Base-by-base conservation (phyloP, 2,888 invertebrate genomes). In the Oscheius sp. region DNA sequence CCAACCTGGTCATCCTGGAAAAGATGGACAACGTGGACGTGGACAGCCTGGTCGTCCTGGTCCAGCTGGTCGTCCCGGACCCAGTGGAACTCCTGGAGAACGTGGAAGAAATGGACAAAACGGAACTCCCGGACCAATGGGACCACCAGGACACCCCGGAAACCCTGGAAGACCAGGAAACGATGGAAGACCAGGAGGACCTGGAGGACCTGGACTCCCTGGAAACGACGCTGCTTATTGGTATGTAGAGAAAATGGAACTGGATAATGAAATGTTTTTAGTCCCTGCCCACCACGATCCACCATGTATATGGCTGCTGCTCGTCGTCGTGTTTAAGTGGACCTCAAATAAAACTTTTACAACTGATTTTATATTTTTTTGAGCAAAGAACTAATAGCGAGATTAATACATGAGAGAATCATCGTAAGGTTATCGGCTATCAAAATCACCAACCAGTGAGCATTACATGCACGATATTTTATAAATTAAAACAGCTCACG, bases 141-240 rank as follows among this genome's bases (percentile, higher is more conserved):
- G 77, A 70, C 75, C 77, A 56, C 72, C 75, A 36, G 77, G 78
- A 71, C 38, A 57, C 44, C 72, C 72, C 44, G 77, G 77, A 73
- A 73, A 72, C 8, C 73, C 75, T 63, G 77, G 75, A 71, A 62
- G 57, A n/a, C 68, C 72, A 20, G n/a, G n/a, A n/a, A n/a, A n/a
- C n/a, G n/a, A n/a, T n/a, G n/a, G n/a, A n/a, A n/a, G n/a, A n/a
- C n/a, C n/a, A n/a, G n/a, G n/a, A n/a, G n/a, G n/a, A n/a, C 69
- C 73, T 64, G 77, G 77, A 69, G 74, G 75, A 30, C 51, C 67
- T 20, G 77, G 77, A 68, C 72, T 71, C 57, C 77, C 77, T 61
- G 77, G 77, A 71, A 75, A 62, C 67, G 77, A 77, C 47, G 77
- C 77, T 62, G 77, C 77, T 38, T 77, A 77, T 64, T 77, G 77